phyloP scores from a whole-genome alignment of 2,113 vertebrate genomes.

The Pica pica region DNA sequence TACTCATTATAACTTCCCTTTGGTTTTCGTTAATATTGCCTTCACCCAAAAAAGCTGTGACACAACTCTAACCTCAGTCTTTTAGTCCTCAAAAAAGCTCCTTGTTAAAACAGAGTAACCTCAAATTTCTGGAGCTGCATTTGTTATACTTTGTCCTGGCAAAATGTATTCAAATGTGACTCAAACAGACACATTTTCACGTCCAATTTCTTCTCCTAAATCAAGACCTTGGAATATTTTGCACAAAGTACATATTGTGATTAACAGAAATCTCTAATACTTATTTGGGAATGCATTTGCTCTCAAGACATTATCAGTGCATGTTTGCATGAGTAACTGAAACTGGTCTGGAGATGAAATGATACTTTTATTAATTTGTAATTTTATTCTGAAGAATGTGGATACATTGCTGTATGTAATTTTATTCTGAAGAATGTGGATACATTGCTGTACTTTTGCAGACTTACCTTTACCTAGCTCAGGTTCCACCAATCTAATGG shows the following conservation, averaged over 20 bases:
- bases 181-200: background rate
- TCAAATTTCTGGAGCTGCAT: background rate
- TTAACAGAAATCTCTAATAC: background rate
- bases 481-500: background rate
- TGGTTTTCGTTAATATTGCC: background rate
- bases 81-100: background rate
- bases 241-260: background rate
- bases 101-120: background rate
- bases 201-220: background rate
- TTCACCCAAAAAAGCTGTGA: background rate
- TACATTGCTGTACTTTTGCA: rapidly evolving
- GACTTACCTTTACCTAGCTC: background rate
- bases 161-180: background rate
- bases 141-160: background rate
- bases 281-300: background rate
- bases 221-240: background rate
- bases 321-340: background rate
- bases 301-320: background rate
- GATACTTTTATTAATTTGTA: background rate
- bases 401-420: background rate
- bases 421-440: background rate
- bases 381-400: background rate
- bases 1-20: background rate
- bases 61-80: background rate
- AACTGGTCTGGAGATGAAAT: background rate